Percentiles rank a stretch among this genome's conserved stretches.
Conservation (phyloP, 2,113 vertebrate genomes). For the Poeciliopsis prolifica region DNA sequence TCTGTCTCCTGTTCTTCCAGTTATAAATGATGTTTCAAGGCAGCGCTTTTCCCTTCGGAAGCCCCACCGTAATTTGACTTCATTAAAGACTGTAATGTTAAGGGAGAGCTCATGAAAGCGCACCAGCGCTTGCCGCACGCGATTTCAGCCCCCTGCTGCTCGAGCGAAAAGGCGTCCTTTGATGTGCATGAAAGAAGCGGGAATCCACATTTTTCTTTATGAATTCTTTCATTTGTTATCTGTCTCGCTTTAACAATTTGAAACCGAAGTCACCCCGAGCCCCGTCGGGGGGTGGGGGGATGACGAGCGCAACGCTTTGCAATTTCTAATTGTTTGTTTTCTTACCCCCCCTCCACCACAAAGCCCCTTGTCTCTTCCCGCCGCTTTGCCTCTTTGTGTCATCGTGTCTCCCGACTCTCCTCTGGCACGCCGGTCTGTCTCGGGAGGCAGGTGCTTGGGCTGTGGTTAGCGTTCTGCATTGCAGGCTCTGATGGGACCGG, state of each 20-base stretch:
- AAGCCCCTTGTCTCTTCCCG: background rate
- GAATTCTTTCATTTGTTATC: constrained; percentile 63
- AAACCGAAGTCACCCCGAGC: constrained; percentile 51
- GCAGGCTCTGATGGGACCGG: constrained; percentile 70
- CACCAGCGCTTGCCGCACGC: constrained; percentile 24
- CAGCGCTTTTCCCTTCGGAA: constrained; percentile 42
- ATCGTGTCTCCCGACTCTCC: constrained; percentile 1
- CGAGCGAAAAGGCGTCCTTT: constrained; percentile 56
- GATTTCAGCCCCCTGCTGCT: constrained; percentile 58
- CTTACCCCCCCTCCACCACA: background rate
- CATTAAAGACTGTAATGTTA: constrained; percentile 61
- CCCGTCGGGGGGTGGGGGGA: constrained; percentile 17
- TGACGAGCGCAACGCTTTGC: constrained; percentile 31
- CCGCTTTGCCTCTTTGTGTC: background rate
- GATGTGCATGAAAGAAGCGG: constrained; percentile 64
- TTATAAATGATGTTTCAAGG: constrained; percentile 49
- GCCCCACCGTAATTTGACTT: constrained; percentile 57
- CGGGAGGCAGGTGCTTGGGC: constrained; percentile 66
- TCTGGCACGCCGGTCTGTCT: constrained; percentile 10
- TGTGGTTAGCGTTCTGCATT: constrained; percentile 67
- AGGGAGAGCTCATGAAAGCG: constrained; percentile 52
- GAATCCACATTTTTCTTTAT: constrained; percentile 49
- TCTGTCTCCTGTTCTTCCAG: constrained; percentile 37
- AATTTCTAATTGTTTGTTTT: constrained; percentile 57
- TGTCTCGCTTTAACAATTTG: constrained; percentile 51